These are phyloP conservation scores for Eospalax fontanierii DNA, from an alignment of 2,797 vertebrate genomes.

Conservation along the genomic window DNA sequence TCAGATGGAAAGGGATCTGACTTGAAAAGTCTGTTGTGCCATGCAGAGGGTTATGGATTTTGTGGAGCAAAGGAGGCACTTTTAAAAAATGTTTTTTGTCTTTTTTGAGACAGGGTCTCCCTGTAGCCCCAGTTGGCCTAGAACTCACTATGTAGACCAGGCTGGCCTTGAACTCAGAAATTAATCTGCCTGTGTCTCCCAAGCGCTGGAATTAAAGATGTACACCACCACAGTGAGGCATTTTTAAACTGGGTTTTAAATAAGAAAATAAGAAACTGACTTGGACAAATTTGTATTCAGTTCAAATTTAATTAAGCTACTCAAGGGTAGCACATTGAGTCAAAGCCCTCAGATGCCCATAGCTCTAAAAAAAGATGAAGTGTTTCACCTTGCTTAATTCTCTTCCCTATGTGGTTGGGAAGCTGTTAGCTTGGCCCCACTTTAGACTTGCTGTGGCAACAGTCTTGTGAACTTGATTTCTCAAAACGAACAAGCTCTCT, in stretches of 20 bases:
- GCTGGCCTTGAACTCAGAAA: too few species aligned
- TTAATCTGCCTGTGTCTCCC: neutral
- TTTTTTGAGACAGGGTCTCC: too few species aligned
- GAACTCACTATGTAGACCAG: too few species aligned
- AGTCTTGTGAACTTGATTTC: neutral
- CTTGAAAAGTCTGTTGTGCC: neutral
- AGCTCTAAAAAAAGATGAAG: neutral
- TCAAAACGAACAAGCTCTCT: neutral
- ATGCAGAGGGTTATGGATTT: neutral
- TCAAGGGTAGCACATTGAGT: neutral
- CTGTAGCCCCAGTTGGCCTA: too few species aligned
- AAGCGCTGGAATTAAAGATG: too few species aligned
- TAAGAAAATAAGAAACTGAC: neutral
- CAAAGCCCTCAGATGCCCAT: neutral
- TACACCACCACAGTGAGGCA: too few species aligned
- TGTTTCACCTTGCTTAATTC: neutral
- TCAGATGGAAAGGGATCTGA: neutral
- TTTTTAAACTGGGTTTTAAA: neutral
- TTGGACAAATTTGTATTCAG: neutral
- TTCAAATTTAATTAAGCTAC: neutral
- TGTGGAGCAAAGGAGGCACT: too few species aligned
- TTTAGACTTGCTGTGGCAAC: neutral
- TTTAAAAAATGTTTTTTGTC: too few species aligned
- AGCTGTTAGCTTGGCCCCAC: neutral
- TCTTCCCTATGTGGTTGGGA: neutral